These are phyloP conservation scores for Eremophila alpestris DNA, from an alignment of 2,797 vertebrate species.

Conservation along the genomic window DNA sequence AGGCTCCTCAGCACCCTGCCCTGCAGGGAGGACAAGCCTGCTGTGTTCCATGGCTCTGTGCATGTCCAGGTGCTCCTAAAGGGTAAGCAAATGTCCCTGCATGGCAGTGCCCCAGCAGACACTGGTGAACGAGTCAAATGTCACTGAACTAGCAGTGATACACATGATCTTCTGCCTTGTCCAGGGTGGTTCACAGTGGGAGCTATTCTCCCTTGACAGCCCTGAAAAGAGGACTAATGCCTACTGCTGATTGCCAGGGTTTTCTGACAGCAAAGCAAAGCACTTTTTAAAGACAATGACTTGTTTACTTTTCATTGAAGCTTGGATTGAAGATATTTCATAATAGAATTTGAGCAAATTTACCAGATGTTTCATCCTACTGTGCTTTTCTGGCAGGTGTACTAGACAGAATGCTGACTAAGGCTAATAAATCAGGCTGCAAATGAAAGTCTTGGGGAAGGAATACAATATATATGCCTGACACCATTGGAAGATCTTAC, in stretches of 20 bases:
- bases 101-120: background rate
- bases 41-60: background rate
- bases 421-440: constrained; percentile 69
- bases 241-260: background rate
- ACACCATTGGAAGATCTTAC: constrained; percentile 47
- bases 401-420: constrained; percentile 63
- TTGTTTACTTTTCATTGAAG: constrained; percentile 74
- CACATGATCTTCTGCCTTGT: background rate
- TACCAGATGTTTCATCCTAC: constrained; percentile 74
- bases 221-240: background rate
- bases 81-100: background rate
- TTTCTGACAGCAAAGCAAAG: constrained; percentile 56
- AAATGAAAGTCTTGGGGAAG: constrained; percentile 51
- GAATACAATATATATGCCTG: constrained; percentile 38
- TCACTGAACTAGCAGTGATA: background rate
- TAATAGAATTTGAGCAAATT: constrained; percentile 69
- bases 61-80: background rate
- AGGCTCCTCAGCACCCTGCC: background rate
- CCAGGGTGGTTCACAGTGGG: background rate
- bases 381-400: constrained; percentile 67
- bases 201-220: background rate
- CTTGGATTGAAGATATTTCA: constrained; percentile 71
- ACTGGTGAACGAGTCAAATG: background rate
- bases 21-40: background rate
- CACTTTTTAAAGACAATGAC: constrained; percentile 65